phyloP scores from a whole-genome alignment of 1,140 invertebrate genomes.

The Hyposmocoma kahamanoa region DNA sequence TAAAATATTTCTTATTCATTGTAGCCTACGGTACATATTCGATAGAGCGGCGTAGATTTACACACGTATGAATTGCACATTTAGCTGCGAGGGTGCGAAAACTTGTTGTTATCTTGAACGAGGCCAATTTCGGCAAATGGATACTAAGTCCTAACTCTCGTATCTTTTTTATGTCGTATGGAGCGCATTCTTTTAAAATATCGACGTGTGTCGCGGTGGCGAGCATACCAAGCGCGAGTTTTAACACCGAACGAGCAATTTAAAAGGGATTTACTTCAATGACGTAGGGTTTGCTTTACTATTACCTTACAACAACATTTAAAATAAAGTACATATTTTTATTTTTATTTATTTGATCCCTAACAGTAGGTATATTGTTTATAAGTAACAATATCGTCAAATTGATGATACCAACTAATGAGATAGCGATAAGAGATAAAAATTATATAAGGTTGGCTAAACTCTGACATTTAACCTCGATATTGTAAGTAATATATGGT shows the following conservation, averaged over 20 bases:
- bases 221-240: slow-evolving; percentile 39
- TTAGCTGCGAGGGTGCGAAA: slow-evolving; percentile 68
- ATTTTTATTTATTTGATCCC: no score
- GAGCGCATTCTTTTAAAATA: slow-evolving; percentile 63
- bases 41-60: slow-evolving; percentile 24
- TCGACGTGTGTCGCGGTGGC: slow-evolving; percentile 50
- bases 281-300: slow-evolving; percentile 34
- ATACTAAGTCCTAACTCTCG: slow-evolving; percentile 68
- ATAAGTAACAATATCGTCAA: no score
- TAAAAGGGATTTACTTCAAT: slow-evolving; percentile 63
- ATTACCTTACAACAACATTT: no score
- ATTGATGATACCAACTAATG: no score
- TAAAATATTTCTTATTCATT: slow-evolving; percentile 6
- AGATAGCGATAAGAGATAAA: no score
- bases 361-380: no score
- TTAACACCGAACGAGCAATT: slow-evolving; percentile 49
- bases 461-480: no score
- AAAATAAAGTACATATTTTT: no score
- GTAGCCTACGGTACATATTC: slow-evolving; percentile 19
- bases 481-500: no score
- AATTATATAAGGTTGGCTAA: no score
- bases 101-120: slow-evolving; percentile 69
- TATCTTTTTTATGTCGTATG: slow-evolving; percentile 60
- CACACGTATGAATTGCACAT: slow-evolving; percentile 66
- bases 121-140: slow-evolving; percentile 70